Percentiles rank a stretch among this genome's conserved stretches.
These are phyloP conservation scores for Pardalotus punctatus DNA, from an alignment of 2,113 vertebrate species.

Conservation along the genomic window DNA sequence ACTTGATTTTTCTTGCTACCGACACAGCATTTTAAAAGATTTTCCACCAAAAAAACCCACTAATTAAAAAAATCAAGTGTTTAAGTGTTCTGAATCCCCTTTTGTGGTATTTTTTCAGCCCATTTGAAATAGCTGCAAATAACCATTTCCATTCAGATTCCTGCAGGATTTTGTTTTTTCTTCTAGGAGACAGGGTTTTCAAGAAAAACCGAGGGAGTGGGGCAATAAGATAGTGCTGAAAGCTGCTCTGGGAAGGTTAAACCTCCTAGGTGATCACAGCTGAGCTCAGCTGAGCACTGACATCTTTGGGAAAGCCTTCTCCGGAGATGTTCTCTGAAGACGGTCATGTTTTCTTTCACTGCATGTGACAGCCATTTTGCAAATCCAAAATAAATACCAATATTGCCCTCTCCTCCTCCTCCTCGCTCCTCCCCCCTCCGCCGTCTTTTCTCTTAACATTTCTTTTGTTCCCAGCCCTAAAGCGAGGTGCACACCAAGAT, in stretches of 20 bases:
- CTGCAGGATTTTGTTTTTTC: not conserved
- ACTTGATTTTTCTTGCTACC: not conserved
- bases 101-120: not conserved
- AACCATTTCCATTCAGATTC: not conserved
- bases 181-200: not conserved
- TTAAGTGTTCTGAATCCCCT: not conserved
- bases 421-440: not conserved
- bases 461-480: not conserved
- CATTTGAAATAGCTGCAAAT: not conserved
- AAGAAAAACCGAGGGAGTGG: not conserved
- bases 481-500: not conserved
- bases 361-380: slow-evolving; percentile 68
- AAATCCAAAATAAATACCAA: slow-evolving; percentile 16
- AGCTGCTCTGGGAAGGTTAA: not conserved
- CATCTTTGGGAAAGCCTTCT: not conserved
- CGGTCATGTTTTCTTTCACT: not conserved
- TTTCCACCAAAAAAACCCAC: not conserved
- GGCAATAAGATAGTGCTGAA: not conserved
- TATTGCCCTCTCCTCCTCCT: not conserved
- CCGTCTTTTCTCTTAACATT: not conserved
- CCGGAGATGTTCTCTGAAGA: not conserved
- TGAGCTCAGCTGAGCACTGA: not conserved
- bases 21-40: not conserved
- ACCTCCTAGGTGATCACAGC: fast-evolving
- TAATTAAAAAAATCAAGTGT: not conserved